phyloP scores from a whole-genome alignment of 2,888 invertebrate species.

The Lutraria lutraria region DNA sequence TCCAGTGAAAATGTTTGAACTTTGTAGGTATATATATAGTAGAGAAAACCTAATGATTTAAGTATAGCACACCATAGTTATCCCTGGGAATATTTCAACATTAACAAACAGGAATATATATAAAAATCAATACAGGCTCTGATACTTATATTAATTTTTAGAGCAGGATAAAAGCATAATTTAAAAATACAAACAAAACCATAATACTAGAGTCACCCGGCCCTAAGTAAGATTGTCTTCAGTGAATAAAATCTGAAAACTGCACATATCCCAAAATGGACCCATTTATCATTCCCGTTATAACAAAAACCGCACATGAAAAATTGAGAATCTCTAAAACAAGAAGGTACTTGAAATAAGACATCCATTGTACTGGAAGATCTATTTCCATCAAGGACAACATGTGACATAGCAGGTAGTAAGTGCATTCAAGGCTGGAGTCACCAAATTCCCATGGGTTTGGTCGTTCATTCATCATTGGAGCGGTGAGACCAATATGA shows the following conservation, averaged over 20 bases:
- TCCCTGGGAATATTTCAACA: not conserved
- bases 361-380: not conserved
- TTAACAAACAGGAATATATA: not conserved
- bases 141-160: too few relatives aligned
- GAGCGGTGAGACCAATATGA: too few relatives aligned
- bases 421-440: not conserved
- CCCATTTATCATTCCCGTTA: not conserved
- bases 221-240: not conserved
- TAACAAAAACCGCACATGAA: not conserved
- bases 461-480: too few relatives aligned
- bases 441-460: not conserved
- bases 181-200: too few relatives aligned
- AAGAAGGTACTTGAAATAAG: not conserved
- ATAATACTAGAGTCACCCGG: too few relatives aligned
- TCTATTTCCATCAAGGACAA: not conserved
- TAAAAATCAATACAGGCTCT: not conserved
- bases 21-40: not conserved
- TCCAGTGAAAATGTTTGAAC: conserved; percentile 6
- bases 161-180: too few relatives aligned
- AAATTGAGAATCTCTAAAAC: not conserved
- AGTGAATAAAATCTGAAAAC: not conserved
- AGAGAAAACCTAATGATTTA: conserved; percentile 8
- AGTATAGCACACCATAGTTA: not conserved
- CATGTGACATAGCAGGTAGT: not conserved
- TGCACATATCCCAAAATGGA: not conserved